Evolutionary conservation across 1,140 invertebrate genomes (phyloP), one percentile per base, ranked within the genome.

Genomic region (Stegodyphus mimosarum): DNA sequence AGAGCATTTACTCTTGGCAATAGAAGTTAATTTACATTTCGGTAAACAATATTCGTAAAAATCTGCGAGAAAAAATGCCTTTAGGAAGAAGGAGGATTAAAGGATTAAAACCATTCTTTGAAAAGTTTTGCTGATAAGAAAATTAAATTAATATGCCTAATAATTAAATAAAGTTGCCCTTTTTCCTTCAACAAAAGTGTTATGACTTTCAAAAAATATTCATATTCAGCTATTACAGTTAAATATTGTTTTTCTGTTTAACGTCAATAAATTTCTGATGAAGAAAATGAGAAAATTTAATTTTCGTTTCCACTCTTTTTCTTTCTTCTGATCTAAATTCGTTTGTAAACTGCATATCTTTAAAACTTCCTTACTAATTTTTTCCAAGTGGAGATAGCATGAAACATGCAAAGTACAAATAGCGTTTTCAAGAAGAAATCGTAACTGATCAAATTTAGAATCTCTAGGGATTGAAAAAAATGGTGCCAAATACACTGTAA

Each of bases 91-190:
- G 33, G 52, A 74, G 80, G 80, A 83, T 83, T 83, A 83, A 83
- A 74, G 80, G 80, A 83, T 83, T 83, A 83, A 73, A 74, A 83
- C 52, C 71, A 83, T 74, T 83, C 53, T 83, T 55, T 49, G 80
- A 66, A 83, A 73, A 83, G 69, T 74, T 83, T 83, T 83, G 15
- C 48, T 73, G 48, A 66, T 83, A 64, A 48, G 55, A 52, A 74
- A 74, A 83, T 83, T 83, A 83, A 60, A 83, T 83, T 83, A 83
- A 83, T 83, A 63, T 74, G 66, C 74, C 80, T 64, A 72, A 74
- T 83, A 83, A 83, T 83, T 83, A 83, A 73, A 83, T 83, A 83
- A 83, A 74, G 50, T 52, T 81, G 15, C 15, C 15, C 55, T 15
- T 70, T 71, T 73, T 83, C 74, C 66, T 49, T 33, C 15, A 49